Evolutionary conservation across 2,113 vertebrate species (phyloP), one percentile per base, ranked within the genome.

Genomic region (Girardinichthys multiradiatus): DNA sequence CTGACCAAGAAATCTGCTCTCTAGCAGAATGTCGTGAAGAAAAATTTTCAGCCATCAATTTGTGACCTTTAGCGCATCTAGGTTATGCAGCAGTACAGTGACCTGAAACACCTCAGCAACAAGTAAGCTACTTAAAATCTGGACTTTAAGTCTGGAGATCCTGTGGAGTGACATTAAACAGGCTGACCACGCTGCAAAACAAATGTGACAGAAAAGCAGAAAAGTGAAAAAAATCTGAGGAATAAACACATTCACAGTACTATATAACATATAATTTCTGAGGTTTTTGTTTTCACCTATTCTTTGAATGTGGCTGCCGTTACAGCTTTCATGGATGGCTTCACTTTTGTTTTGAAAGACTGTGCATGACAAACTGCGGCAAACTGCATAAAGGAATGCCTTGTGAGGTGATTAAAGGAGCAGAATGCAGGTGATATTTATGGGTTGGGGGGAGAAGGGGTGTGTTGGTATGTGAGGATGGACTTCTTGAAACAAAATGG

Each of bases 331-430:
- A 60, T 70, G 69, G 81, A 84, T 89, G 76, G 80, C 91, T 90
- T 89, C 83, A 87, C 84, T 37, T 85, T 87, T 86, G 80, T 86
- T 87, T 72, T 57, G 70, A 78, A 48, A 74, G 60, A 79, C 86
- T 84, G 80, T 80, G 86, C 85, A 86, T 68, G 68, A 84, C 77
- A 84, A 83, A 80, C 80, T 82, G 83, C 89, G 86, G 85, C 90
- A 86, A 89, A 88, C 72, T 88, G 91, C 89, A 91, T 80, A 81
- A 92, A 92, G 89, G 91, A 93, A 92, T 92, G 89, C 61, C 72
- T 72, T 61, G 60, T 72, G 82, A 81, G 66, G 84, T 87, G 86
- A 90, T 90, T 91, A 90, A 89, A 91, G 91, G 91, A 90, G 84
- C 80, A 78, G 85, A 87, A 77, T 87, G 86, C 84, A 90, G 89